Evolutionary conservation across 2,113 vertebrate genomes (phyloP), one percentile per base, ranked within the genome.

Genomic region (Salvelinus sp.): DNA sequence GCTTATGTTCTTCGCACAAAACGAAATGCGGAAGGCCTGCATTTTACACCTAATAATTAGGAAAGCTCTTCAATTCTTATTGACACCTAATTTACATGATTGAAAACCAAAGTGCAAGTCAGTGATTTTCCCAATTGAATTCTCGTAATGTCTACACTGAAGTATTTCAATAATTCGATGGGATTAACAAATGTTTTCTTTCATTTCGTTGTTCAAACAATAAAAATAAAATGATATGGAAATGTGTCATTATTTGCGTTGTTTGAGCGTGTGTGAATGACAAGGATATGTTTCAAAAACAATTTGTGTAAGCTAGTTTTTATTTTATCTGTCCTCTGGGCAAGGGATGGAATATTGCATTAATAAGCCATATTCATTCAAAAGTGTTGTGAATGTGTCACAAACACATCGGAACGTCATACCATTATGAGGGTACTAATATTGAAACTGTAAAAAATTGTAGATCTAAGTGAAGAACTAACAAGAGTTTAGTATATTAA

Each of bases 211-310:
- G 79, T 83, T 89, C 85, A 72, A 27, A 85, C 81, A 81, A 81
- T 83, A 89, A 89, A 87, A 88, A 87, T 85, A 72, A 84, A 90
- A 92, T 90, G 70, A 84, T 90, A 92, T 91, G 92, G 91, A 92
- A 93, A 94, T 92, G 89, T 90, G 90, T 92, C 81, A 92, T 93
- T 91, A 91, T 93, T 93, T 93, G 85, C 80, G 78, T 85, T 79
- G 74, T 87, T 82, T 75, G 71, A 73, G 73, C 50, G 83, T 86
- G 86, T 89, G 76, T 62, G 86, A 87, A 80, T 7, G 81, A 88
- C 82, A 64, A 62, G 69, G 80, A 81, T 88, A 86, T 80, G 76
- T 86, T 90, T 91, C 84, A 90, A 81, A 90, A 91, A 88, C 85
- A 88, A 89, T 88, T 79, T 88, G 73, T 75, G 79, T 83, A 88